Evolutionary conservation across 2,888 invertebrate genomes (phyloP), one percentile per base, ranked within the genome.

Genomic region (Cheilosia soror): DNA sequence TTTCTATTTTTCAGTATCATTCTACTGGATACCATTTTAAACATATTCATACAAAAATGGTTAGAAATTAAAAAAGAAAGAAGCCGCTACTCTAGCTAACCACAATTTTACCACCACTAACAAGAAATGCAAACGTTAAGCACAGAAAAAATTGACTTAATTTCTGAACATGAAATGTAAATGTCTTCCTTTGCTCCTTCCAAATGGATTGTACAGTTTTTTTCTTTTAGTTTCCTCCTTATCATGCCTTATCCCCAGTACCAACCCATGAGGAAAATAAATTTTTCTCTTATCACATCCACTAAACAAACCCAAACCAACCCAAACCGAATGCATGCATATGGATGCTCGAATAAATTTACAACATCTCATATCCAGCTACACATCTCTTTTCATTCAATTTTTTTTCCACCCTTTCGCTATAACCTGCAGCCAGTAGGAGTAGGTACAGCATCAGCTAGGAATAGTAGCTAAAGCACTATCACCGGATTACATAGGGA

Each of bases 271-370:
- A 51, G 63, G 71, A 72, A 85, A 81, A 81, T 81, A 81, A 81
- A 77, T 85, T 85, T 80, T 72, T 81, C 72, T 44, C 81, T 85
- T 85, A 85, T 85, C 85, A 85, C 81, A 81, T 77, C 72, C 81
- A 81, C 85, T 85, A 85, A 85, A 77, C 84, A 85, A 85, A 76
- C 84, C 80, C 66, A 76, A 11, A 37, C 37, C 37, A 37, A 2
- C 11, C 71, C 85, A 77, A 72, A 81, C 72, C 76, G 77, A 77
- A 81, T 81, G 85, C 85, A 85, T 85, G 85, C 85, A 85, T 85
- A 85, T 81, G 81, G 81, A 85, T 85, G 85, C 76, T 72, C 66
- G 85, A 85, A 85, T 85, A 85, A 85, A 85, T 81, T 85, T 81
- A 60, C 76, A 72, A 85, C 85, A 85, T 85, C 85, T 85, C 85